Evolutionary conservation across 2,113 vertebrate genomes (phyloP), one percentile per base, ranked within the genome.

Genomic region (Nibea coibor): DNA sequence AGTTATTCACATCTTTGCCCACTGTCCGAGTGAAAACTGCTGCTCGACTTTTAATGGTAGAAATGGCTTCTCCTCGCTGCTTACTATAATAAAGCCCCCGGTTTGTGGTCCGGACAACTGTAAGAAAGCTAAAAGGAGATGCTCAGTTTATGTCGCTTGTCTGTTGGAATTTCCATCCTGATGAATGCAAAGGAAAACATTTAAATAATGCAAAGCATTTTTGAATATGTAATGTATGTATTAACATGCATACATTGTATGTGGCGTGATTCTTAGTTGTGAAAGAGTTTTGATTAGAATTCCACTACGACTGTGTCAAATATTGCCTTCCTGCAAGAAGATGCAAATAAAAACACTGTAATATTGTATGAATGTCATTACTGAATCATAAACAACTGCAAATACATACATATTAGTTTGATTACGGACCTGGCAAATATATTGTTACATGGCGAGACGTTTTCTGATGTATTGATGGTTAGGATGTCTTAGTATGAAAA

Each of bases 11-110:
- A 63, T 84, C 39, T 74, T 22, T 72, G 47, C 67, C 12, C 72
- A 61, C 39, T 70, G 61, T 66, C 54, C 2, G 22, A 65, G 47
- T 63, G 50, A 28, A 63, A 48, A 70, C 76, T 45, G 50, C 64
- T 72, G 68, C 67, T 81, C 66, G 76, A 65, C 68, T 73, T 70
- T 68, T 54, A 82, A 77, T 73, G 20, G 70, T 26, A n/a, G 48
- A 62, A 28, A 63, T 63, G n/a, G 51, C 10, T n/a, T n/a, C 31
- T 80, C 72, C 43, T 84, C 15, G n/a, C 20, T 79, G 70, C 11
- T 48, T 69, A 69, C 39, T 61, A 56, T 31, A 65, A 57, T 24
- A 50, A 10, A 20, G 45, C 43, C 39, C 19, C 19, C 11, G 54
- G 28, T 15, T 12, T 59, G 20, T 48, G 58, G 15, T 19, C 57